Evolutionary conservation across 1,140 invertebrate genomes (phyloP).

Genomic region (Aphelinus certus): DNA sequence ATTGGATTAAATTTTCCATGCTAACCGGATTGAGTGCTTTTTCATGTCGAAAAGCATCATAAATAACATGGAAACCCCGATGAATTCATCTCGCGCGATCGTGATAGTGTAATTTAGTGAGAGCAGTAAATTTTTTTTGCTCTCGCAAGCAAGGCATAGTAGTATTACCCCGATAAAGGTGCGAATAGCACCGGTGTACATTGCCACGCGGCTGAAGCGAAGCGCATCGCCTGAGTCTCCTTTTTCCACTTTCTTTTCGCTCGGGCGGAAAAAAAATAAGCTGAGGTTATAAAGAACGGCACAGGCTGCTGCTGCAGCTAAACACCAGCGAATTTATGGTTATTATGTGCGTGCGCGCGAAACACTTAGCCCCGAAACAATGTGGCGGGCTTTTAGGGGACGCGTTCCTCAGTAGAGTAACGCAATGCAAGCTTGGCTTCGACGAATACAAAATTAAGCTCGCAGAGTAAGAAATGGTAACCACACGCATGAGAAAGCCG

Average conservation of each 20-base stretch:
- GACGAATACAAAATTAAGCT: too few relatives aligned
- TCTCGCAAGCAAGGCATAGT: not conserved
- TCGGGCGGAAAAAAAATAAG: constrained; percentile 1
- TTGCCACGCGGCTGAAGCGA: not conserved
- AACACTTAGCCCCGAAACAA: constrained; percentile 34
- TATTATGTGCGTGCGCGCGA: constrained; percentile 27
- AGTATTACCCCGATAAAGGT: constrained; percentile 26
- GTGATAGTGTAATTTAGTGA: constrained; percentile 22
- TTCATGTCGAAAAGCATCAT: not conserved
- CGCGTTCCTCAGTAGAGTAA: too few relatives aligned
- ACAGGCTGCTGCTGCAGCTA: constrained; percentile 3
- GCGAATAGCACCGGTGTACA: not conserved
- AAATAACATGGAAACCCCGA: not conserved
- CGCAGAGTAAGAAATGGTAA: too few relatives aligned
- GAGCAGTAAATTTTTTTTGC: constrained; percentile 18
- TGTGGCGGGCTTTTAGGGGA: constrained; percentile 1
- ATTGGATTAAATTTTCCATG: too few relatives aligned
- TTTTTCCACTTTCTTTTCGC: not conserved
- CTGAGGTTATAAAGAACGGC: constrained; percentile 20
- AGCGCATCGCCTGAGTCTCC: not conserved
- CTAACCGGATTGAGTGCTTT: constrained; percentile 11
- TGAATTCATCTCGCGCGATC: constrained; percentile 14
- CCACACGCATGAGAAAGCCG: too few relatives aligned
- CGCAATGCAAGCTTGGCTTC: too few relatives aligned
- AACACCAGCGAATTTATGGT: constrained; percentile 32